Conservation (phyloP, 2,888 invertebrate species). For the Agriopis marginaria region DNA sequence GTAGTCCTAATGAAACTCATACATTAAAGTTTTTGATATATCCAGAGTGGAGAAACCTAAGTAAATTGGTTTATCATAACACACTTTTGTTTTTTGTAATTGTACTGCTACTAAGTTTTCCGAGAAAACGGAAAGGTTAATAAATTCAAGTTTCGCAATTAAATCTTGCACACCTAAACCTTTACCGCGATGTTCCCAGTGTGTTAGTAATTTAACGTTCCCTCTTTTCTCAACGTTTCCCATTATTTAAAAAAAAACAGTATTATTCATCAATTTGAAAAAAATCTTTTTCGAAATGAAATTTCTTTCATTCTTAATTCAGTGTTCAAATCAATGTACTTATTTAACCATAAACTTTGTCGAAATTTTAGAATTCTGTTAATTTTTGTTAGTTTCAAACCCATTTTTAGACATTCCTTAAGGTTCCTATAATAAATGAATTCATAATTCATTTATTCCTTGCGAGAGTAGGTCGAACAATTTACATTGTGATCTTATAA, state of each 20-base stretch:
- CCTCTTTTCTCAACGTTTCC: constrained; percentile 17
- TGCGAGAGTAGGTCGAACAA: too few species aligned
- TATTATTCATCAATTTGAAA: constrained; percentile 14
- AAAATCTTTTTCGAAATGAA: constrained; percentile 35
- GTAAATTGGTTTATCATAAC: constrained; percentile 33
- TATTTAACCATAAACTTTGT: constrained; percentile 35
- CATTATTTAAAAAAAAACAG: not conserved
- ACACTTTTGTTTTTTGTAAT: constrained; percentile 23
- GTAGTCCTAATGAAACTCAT: constrained; percentile 25
- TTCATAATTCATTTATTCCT: too few species aligned
- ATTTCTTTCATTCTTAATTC: constrained; percentile 10
- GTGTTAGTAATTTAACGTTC: constrained; percentile 20
- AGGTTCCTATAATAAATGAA: constrained; percentile 50
- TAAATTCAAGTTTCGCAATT: constrained; percentile 26
- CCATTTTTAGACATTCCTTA: constrained; percentile 45
- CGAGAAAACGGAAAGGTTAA: constrained; percentile 16
- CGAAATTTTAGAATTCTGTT: constrained; percentile 39
- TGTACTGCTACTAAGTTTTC: constrained; percentile 29
- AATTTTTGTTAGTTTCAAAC: constrained; percentile 34
- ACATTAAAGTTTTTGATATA: constrained; percentile 26
- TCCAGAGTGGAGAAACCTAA: constrained; percentile 33
- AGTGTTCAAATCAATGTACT: constrained; percentile 31
- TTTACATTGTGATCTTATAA: too few species aligned
- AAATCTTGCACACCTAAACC: constrained; percentile 15
- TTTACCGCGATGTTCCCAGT: constrained; percentile 23